Conservation (phyloP, 2,888 invertebrate genomes). For the Caenorhabditis wallacei region DNA sequence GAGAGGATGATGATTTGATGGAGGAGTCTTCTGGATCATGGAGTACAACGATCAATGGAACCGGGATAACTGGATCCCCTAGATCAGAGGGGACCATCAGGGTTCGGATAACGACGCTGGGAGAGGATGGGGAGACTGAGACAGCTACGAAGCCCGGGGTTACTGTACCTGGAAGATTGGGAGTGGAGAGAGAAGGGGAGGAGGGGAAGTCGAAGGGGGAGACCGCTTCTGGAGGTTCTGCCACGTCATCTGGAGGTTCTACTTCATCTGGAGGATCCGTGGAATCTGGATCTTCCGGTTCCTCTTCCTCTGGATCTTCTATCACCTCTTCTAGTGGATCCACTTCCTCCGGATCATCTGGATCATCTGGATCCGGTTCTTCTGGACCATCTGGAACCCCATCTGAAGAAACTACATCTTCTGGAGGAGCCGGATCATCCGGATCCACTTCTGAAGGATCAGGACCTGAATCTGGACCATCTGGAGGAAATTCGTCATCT, state of each 20-base stretch:
- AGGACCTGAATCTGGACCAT: no score
- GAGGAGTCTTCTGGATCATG: slow-evolving; percentile 40
- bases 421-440: background rate
- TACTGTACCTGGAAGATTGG: slow-evolving; percentile 16
- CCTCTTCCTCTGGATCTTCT: slow-evolving; percentile 29
- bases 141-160: slow-evolving; percentile 53
- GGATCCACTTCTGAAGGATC: no score
- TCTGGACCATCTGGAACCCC: background rate
- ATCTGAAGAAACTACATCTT: slow-evolving; percentile 22
- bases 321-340: background rate
- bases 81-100: slow-evolving; percentile 44
- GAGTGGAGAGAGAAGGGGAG: background rate
- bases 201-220: background rate
- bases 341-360: slow-evolving; percentile 13
- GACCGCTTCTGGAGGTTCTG: slow-evolving; percentile 16
- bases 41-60: slow-evolving; percentile 42
- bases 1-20: slow-evolving; percentile 64
- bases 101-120: slow-evolving; percentile 58
- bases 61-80: slow-evolving; percentile 51
- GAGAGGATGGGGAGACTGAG: slow-evolving; percentile 52
- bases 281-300: background rate
- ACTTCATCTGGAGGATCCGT: slow-evolving; percentile 15
- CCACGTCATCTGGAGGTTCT: slow-evolving; percentile 7
- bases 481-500: background rate
- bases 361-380: slow-evolving; percentile 20